A percentile compares a stretch with the other conserved stretches of the same genome.
Evolutionary conservation across 2,113 vertebrate genomes (phyloP).

Genomic region (Amphiprion ocellaris): DNA sequence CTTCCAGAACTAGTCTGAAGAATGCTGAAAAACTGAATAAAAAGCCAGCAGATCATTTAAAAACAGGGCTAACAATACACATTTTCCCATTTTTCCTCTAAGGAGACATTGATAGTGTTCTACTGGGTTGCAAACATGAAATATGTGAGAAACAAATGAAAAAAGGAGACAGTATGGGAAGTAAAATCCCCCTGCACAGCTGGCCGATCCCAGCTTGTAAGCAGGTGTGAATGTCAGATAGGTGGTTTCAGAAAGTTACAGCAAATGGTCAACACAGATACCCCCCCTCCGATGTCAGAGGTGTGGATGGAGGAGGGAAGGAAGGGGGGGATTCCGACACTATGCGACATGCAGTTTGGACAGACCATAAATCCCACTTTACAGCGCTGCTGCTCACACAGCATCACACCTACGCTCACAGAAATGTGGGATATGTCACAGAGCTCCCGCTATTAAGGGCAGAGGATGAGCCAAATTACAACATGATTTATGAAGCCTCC

Average conservation of each 20-base stretch:
- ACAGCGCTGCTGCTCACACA: constrained; percentile 32
- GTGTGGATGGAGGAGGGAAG: neutral
- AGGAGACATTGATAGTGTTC: neutral
- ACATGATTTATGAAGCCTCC: constrained; percentile 74
- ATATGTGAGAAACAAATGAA: neutral
- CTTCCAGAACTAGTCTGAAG: too few relatives aligned
- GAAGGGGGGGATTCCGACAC: neutral
- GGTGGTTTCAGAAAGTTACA: neutral
- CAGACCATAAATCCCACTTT: constrained; percentile 15
- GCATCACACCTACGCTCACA: constrained; percentile 23
- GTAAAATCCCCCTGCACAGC: neutral
- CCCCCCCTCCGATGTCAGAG: neutral
- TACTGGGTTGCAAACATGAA: neutral
- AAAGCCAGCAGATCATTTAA: neutral
- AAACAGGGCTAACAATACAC: neutral
- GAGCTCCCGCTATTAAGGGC: constrained; percentile 56
- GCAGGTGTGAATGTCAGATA: neutral
- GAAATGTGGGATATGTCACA: constrained; percentile 36
- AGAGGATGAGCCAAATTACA: constrained; percentile 68
- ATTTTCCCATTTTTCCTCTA: neutral
- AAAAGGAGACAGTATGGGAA: neutral
- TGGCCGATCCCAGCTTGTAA: neutral
- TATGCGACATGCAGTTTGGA: neutral
- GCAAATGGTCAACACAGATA: neutral
- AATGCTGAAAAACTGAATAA: neutral